Evolutionary conservation across 2,888 invertebrate genomes (phyloP).

Genomic region (Tenodera sinensis): DNA sequence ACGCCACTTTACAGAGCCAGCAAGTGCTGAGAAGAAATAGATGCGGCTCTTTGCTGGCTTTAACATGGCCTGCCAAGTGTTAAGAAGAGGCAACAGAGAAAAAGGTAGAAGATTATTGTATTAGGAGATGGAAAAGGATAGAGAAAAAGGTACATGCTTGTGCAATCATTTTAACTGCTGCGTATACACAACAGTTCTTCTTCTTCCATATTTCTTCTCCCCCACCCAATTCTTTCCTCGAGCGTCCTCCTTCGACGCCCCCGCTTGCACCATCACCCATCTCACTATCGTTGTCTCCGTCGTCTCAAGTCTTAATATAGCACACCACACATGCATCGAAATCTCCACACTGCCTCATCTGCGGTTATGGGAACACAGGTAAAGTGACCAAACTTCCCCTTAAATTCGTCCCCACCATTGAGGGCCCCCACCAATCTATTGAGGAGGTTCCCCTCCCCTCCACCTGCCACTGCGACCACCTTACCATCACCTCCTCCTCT

Average conservation of each 20-base stretch:
- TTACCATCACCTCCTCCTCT: conserved; percentile 1
- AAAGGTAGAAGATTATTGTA: background rate
- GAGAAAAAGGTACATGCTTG: background rate
- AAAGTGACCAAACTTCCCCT: background rate
- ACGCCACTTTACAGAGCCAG: background rate
- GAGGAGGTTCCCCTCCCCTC: background rate
- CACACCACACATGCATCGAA: background rate
- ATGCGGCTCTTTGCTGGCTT: background rate
- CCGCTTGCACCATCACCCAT: background rate
- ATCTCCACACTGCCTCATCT: background rate
- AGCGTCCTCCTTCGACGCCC: background rate
- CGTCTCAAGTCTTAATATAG: conserved; percentile 1
- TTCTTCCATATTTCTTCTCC: background rate
- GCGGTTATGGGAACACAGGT: background rate
- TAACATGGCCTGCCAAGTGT: background rate
- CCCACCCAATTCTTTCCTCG: background rate
- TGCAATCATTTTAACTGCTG: conserved; percentile 10
- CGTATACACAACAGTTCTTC: conserved; percentile 11
- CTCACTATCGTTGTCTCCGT: background rate
- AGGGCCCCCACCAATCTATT: background rate
- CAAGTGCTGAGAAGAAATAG: conserved; percentile 3
- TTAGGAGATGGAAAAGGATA: background rate
- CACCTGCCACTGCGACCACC: background rate
- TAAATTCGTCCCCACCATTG: background rate
- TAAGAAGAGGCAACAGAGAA: background rate